Evolutionary conservation across 2,888 invertebrate genomes (phyloP), one percentile per base, ranked within the genome.

Genomic region (Mythimna vitellina): DNA sequence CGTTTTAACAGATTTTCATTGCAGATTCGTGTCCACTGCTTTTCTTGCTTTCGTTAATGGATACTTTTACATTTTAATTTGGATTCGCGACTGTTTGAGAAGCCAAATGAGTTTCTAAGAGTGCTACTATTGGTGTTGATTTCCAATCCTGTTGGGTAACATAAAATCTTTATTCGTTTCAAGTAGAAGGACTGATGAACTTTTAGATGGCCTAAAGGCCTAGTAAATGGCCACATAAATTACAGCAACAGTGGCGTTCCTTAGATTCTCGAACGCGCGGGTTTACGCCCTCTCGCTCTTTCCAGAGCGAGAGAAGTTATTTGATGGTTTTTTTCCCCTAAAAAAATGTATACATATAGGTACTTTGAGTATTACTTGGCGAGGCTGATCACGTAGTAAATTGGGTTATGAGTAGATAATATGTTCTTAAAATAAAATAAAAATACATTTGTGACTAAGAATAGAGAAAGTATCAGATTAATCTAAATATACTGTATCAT

Each of bases 1-100:
- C 17, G 60, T 71, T 70, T 61, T 70, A 78, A 80, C 62, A 63
- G 67, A 72, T 81, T 78, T 66, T 78, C 46, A 77, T 76, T 68
- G 65, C 22, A 56, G 66, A 70, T 72, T 51, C 38, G 72, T 54
- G 56, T 64, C 67, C 57, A 65, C 22, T 73, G n/a, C 25, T 49
- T 9, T 65, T 53, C 49, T 65, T 29, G 49, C 3, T 49, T 62
- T 68, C 1, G 22, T 67, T 65, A 79, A 57, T 57, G 57, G 32
- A 72, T 49, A 29, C 66, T 49, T 60, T 75, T 74, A 63, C 49
- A 67, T 70, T 78, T 77, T 64, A 51, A 76, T 76, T 76, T 42
- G 25, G 14, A 42, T 25, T 63, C 20, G 3, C 35, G 58, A 70
- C 25, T 29, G 12, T 57, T 51, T 14, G 32, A 29, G 51, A 5